phyloP scores from a whole-genome alignment of 2,888 invertebrate genomes.

The Osmoderma eremita region DNA sequence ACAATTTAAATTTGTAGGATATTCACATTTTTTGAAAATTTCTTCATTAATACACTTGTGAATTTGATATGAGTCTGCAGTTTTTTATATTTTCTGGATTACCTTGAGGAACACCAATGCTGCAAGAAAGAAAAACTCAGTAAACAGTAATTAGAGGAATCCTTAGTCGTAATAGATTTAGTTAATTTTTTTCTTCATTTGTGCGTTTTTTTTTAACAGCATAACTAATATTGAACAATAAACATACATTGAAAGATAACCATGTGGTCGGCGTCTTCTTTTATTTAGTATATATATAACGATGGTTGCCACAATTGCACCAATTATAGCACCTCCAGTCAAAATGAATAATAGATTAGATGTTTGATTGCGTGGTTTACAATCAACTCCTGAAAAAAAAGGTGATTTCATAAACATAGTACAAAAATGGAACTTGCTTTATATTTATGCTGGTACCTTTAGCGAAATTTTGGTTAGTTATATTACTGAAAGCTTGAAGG shows the following conservation, averaged over 20 bases:
- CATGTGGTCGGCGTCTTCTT: slow-evolving; percentile 9
- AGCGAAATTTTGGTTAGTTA: neutral
- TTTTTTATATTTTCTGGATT: too few relatives aligned
- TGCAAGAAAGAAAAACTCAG: too few relatives aligned
- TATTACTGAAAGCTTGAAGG: slow-evolving; percentile 7
- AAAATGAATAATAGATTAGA: neutral
- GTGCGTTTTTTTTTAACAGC: too few relatives aligned
- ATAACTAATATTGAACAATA: too few relatives aligned
- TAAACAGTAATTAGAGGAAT: too few relatives aligned
- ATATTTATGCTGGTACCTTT: neutral
- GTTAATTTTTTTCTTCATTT: too few relatives aligned
- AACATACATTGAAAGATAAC: slow-evolving; percentile 9
- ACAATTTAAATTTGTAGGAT: too few relatives aligned
- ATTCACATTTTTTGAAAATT: slow-evolving; percentile 7
- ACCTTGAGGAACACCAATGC: too few relatives aligned
- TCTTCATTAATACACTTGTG: slow-evolving; percentile 1
- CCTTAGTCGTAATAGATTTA: too few relatives aligned
- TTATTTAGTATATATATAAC: neutral
- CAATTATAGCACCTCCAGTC: neutral
- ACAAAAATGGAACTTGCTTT: neutral
- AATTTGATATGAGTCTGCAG: too few relatives aligned
- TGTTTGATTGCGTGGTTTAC: neutral
- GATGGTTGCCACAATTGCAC: neutral
- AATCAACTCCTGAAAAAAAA: slow-evolving; percentile 1
- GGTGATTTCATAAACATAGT: neutral